Evolutionary conservation across 2,113 vertebrate genomes (phyloP), one percentile per base, ranked within the genome.

Genomic region (Pampusana beccarii): DNA sequence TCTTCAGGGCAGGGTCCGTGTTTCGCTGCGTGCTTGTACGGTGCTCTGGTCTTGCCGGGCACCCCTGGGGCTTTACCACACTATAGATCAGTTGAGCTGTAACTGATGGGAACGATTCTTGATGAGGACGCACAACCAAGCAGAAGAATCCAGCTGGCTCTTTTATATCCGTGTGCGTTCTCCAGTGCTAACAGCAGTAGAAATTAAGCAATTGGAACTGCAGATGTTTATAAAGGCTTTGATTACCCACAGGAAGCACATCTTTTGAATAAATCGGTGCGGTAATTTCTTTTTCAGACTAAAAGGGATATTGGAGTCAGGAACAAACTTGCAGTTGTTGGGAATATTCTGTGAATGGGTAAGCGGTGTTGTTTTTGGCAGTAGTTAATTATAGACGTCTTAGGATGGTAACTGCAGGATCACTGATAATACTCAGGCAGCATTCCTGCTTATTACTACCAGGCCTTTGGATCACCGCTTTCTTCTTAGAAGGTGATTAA

Each of bases 161-260:
- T 83, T 74, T 90, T 61, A 34, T 60, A 54, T 69, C 79, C 26
- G 18, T 61, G 67, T 95, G 81, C 7, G 11, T 90, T 94, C 85
- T 80, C 46, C 85, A 71, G 85, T 51, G 69, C 93, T 79, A 91
- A 79, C 56, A 88, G 84, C 11, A 1, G 74, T 44, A 85, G 84
- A 82, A 91, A 90, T 95, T 73, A 88, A 90, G 64, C 85, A 88
- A 84, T 71, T 88, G 88, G 86, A 92, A 53, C 60, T 38, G 92
- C 79, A 92, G 90, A 95, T 92, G 82, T 74, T 90, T 80, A n/a
- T 64, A 75, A 90, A 96, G 92, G 80, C 90, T 91, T 92, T 95
- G 96, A 91, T 94, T 95, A 77, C 80, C 89, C 87, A 92, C 85
- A 94, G 92, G 90, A 96, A 94, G 88, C 90, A 90, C 79, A 94